Percentiles rank a stretch among this genome's conserved stretches.
Evolutionary conservation across 2,888 invertebrate genomes (phyloP).

Genomic region (Phorcus lineatus): DNA sequence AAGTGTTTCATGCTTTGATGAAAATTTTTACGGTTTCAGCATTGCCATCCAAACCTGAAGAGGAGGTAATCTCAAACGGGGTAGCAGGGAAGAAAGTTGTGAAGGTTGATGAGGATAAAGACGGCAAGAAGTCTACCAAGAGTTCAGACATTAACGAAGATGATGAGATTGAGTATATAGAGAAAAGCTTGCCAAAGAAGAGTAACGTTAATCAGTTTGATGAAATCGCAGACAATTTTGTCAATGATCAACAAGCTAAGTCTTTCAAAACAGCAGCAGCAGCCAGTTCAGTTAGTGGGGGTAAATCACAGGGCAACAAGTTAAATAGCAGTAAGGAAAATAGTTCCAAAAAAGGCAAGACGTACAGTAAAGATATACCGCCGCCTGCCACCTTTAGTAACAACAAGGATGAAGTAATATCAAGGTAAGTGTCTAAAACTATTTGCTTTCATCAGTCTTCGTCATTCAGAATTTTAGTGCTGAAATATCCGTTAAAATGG

Average conservation of each 20-base stretch:
- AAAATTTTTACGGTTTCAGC: conserved; percentile 56
- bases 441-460: neutral
- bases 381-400: conserved; percentile 66
- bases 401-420: conserved; percentile 73
- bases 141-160: conserved; percentile 60
- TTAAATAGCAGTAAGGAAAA: conserved; percentile 69
- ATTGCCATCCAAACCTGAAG: conserved; percentile 73
- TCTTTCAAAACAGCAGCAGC: conserved; percentile 57
- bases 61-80: conserved; percentile 76
- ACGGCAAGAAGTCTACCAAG: conserved; percentile 39
- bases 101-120: conserved; percentile 46
- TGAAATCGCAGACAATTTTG: conserved; percentile 66
- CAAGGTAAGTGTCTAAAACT: conserved; percentile 49
- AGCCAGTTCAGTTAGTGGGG: conserved; percentile 10
- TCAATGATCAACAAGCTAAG: conserved; percentile 68
- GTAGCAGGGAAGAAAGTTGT: conserved; percentile 60
- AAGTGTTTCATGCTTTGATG: too few species aligned
- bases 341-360: conserved; percentile 63
- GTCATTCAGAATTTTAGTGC: neutral
- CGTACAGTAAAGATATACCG: conserved; percentile 63
- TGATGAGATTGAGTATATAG: conserved; percentile 70
- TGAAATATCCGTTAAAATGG: too few species aligned
- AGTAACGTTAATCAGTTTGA: conserved; percentile 71
- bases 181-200: conserved; percentile 67
- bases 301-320: conserved; percentile 61